phyloP scores from a whole-genome alignment of 2,888 invertebrate species.

The Pasiphila rectangulata region DNA sequence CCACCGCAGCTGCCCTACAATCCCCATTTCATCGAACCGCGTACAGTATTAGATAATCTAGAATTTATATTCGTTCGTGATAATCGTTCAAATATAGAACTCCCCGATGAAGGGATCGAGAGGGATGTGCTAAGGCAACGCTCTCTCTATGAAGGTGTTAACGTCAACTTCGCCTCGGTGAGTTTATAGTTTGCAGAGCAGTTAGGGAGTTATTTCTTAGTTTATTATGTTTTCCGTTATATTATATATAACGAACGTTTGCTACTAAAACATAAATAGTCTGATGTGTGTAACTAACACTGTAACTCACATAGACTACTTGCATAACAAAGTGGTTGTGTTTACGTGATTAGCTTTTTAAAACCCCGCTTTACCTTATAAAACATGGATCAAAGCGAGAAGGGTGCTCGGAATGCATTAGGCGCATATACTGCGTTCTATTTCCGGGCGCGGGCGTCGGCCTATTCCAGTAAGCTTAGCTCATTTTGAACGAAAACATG shows the following conservation, averaged over 20 bases:
- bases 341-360: constrained; percentile 33
- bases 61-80: constrained; percentile 40
- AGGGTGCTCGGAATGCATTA: constrained; percentile 70
- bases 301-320: constrained; percentile 18
- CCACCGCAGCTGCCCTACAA: constrained; percentile 67
- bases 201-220: constrained; percentile 37
- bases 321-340: constrained; percentile 33
- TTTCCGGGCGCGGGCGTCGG: constrained; percentile 76
- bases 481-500: constrained; percentile 78
- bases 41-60: constrained; percentile 38
- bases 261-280: constrained; percentile 24
- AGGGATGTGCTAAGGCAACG: constrained; percentile 57
- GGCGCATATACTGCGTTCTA: constrained; percentile 69
- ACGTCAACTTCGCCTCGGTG: constrained; percentile 73
- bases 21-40: constrained; percentile 57
- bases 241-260: constrained; percentile 24
- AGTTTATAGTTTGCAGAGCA: constrained; percentile 44
- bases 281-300: constrained; percentile 24
- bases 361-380: constrained; percentile 44
- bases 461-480: constrained; percentile 67
- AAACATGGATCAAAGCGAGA: constrained; percentile 61
- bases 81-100: constrained; percentile 20
- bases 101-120: constrained; percentile 44
- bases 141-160: constrained; percentile 74
- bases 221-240: constrained; percentile 32